Conservation (phyloP, 30 jellyfish, hydroid and myxozoan species). For the Hydractinia echinata region DNA sequence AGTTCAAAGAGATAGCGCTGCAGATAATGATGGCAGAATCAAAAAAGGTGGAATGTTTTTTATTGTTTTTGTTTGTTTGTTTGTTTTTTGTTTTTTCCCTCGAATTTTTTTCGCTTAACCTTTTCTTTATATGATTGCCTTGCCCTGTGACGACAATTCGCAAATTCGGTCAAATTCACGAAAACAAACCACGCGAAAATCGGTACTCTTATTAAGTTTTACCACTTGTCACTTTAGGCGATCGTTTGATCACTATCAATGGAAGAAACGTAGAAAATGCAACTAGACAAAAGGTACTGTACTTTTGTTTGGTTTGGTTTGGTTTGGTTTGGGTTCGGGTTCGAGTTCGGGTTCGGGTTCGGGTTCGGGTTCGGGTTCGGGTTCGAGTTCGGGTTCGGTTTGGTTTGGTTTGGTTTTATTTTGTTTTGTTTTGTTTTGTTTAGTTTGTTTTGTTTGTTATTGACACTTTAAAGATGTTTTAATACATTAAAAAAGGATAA, state of each 20-base stretch:
- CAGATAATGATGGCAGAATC: slow-evolving; percentile 78
- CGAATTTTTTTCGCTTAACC: not conserved
- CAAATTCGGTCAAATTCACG: not conserved
- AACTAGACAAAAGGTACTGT: slow-evolving; percentile 76
- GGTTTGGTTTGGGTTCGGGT: too few relatives aligned
- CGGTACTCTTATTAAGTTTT: not conserved
- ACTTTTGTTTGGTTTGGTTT: too few relatives aligned
- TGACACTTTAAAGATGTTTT: too few relatives aligned
- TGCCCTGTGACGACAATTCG: not conserved
- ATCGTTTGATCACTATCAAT: slow-evolving; percentile 66
- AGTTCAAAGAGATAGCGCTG: slow-evolving; percentile 86
- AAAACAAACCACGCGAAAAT: not conserved
- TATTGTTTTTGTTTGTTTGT: not conserved
- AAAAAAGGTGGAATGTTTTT: slow-evolving; percentile 49
- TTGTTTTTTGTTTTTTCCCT: not conserved
- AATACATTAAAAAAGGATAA: too few relatives aligned
- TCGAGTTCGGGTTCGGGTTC: too few relatives aligned
- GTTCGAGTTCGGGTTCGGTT: too few relatives aligned
- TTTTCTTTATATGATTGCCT: not conserved
- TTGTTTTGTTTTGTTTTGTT: too few relatives aligned
- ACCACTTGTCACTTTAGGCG: slow-evolving; percentile 41
- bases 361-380: too few relatives aligned
- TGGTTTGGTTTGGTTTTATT: too few relatives aligned
- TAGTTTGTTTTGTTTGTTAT: too few relatives aligned
- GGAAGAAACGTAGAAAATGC: slow-evolving; percentile 72